Evolutionary conservation across 2,113 vertebrate genomes (phyloP), one percentile per base, ranked within the genome.

Genomic region (Pelvicachromis taeniatus): DNA sequence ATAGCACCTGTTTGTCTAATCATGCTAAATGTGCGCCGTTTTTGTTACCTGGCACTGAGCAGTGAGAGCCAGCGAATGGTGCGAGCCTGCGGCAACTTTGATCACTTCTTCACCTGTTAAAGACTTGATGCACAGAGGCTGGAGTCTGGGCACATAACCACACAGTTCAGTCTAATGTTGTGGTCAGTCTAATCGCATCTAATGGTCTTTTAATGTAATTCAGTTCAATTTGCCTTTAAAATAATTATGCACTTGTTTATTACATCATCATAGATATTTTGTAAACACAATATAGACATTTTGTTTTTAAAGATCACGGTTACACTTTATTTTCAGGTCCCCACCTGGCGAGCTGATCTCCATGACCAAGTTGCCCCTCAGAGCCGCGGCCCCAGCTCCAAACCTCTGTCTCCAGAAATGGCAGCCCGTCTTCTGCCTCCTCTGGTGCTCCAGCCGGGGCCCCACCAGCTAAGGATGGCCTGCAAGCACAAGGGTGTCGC

Each of bases 331-430:
- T 33, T 75, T 75, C n/a, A 26, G 23, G 3, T 53, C 29, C 95
- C 94, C 85, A 99, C 99, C 98, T 97, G 61, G 98, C 97, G 23
- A 99, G 95, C 85, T 97, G 95, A 90, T 99, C 99, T 3, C 98
- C 98, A 3, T 99, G 99, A 2, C 99, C 99, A 35, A 99, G 96
- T 70, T 99, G 99, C 2, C 99, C 99, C 84, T 99, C 98, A 56
- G 98, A 97, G 4, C 99, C 98, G 33, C 97, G 96, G 7, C 99
- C 99, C 99, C 99, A 99, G 92, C 96, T 99, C 99, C 99, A 99
- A 65, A 99, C 97, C 85, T 99, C 99, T 0, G 98, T 99, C 85
- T 96, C 96, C 83, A 99, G 94, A 80, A 96, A 97, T 1, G 97
- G 98, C 78, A 99, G 87, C 19, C 96, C 95, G 0, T 96, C 96